Percentiles rank a stretch among this genome's conserved stretches.
Evolutionary conservation across 2,113 vertebrate species (phyloP).

Genomic region (Carassius auratus): DNA sequence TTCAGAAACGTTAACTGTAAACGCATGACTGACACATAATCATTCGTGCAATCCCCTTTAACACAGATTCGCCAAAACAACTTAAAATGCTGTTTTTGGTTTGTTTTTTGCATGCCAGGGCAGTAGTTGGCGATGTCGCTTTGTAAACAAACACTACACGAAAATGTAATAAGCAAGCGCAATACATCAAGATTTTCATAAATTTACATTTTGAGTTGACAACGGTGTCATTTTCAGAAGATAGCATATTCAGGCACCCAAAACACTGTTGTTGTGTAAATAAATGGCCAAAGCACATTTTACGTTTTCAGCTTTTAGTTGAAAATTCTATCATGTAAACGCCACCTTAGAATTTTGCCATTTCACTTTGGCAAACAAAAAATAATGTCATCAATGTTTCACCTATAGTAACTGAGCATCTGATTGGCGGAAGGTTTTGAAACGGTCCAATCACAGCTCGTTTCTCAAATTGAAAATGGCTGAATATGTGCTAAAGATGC

Average conservation of each 20-base stretch:
- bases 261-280: neutral
- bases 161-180: neutral
- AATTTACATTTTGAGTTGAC: neutral
- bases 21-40: too few species aligned
- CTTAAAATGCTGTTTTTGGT: too few species aligned
- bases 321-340: neutral
- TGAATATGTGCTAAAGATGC: slow-evolving; percentile 5
- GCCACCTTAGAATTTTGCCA: neutral
- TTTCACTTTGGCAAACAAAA: neutral
- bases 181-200: neutral
- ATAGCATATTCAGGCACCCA: neutral
- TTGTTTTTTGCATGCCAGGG: neutral
- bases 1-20: too few species aligned
- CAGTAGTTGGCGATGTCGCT: neutral
- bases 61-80: too few species aligned
- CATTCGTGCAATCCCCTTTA: too few species aligned
- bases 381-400: neutral
- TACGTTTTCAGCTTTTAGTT: neutral
- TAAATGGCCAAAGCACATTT: neutral
- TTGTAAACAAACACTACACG: neutral
- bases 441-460: neutral
- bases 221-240: neutral
- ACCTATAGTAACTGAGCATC: neutral
- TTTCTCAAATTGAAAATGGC: neutral
- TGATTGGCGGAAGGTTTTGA: neutral